A percentile compares a stretch with the other conserved stretches of the same genome.
phyloP scores from a whole-genome alignment of 2,888 invertebrate genomes.

The Tridacna gigas region DNA sequence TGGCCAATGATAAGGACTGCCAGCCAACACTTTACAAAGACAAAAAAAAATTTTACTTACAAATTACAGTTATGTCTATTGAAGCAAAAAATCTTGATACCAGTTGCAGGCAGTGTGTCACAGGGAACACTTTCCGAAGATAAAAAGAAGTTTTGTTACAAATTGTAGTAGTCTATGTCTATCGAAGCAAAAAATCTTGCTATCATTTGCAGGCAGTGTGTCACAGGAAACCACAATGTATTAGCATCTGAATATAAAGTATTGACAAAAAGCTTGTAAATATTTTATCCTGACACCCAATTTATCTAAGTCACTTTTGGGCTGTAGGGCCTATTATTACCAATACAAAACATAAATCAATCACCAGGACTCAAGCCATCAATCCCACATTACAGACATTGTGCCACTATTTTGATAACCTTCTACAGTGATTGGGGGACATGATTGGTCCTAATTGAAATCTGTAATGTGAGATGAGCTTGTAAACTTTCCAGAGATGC shows the following conservation, averaged over 20 bases:
- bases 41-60: no score
- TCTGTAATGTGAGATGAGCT: not conserved
- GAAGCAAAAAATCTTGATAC: no score
- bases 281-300: slow-evolving; percentile 32
- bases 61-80: no score
- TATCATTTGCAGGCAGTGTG: slow-evolving; percentile 11
- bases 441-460: not conserved
- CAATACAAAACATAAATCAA: slow-evolving; percentile 23
- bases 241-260: slow-evolving; percentile 13
- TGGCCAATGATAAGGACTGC: no score
- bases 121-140: no score
- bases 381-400: slow-evolving; percentile 7
- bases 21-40: no score
- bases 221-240: slow-evolving; percentile 4
- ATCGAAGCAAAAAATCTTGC: not conserved
- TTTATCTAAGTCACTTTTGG: slow-evolving; percentile 26
- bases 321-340: slow-evolving; percentile 27
- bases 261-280: slow-evolving; percentile 34
- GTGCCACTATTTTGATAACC: slow-evolving; percentile 12
- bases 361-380: not conserved
- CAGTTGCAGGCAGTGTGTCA: no score
- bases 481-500: not conserved
- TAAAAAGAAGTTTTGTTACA: no score
- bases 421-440: not conserved
- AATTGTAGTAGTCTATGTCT: not conserved